Percentiles rank a stretch among this genome's conserved stretches.
Conservation (phyloP, 2,113 vertebrate species). For the Coptodon rendalli region DNA sequence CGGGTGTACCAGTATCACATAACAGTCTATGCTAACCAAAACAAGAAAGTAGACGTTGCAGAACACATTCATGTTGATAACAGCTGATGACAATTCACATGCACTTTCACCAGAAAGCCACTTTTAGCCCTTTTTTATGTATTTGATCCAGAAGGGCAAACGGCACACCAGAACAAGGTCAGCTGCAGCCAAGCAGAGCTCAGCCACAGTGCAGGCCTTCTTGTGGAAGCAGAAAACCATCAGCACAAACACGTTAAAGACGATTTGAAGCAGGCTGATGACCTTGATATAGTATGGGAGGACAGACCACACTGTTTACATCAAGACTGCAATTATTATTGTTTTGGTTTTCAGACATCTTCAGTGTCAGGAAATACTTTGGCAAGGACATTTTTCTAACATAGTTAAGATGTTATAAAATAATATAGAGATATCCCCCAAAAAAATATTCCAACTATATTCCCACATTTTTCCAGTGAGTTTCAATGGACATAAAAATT, state of each 20-base stretch:
- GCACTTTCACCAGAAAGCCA: not conserved
- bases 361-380: not conserved
- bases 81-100: not conserved
- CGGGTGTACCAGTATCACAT: rapidly evolving
- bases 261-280: constrained; percentile 16
- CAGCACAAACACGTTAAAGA: not conserved
- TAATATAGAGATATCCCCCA: too few relatives aligned
- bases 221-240: not conserved
- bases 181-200: not conserved
- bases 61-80: rapidly evolving
- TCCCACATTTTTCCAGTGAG: not conserved
- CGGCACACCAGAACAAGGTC: rapidly evolving
- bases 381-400: not conserved
- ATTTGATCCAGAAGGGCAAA: not conserved
- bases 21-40: not conserved
- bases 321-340: not conserved
- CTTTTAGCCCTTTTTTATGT: not conserved
- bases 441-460: too few relatives aligned
- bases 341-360: not conserved
- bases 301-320: constrained; percentile 43
- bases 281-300: constrained; percentile 72
- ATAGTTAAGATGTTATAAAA: too few relatives aligned
- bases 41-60: not conserved
- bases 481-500: not conserved
- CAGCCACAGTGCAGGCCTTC: not conserved